Evolutionary conservation across 2,888 invertebrate genomes (phyloP).

Genomic region (Drosophila borborema): DNA sequence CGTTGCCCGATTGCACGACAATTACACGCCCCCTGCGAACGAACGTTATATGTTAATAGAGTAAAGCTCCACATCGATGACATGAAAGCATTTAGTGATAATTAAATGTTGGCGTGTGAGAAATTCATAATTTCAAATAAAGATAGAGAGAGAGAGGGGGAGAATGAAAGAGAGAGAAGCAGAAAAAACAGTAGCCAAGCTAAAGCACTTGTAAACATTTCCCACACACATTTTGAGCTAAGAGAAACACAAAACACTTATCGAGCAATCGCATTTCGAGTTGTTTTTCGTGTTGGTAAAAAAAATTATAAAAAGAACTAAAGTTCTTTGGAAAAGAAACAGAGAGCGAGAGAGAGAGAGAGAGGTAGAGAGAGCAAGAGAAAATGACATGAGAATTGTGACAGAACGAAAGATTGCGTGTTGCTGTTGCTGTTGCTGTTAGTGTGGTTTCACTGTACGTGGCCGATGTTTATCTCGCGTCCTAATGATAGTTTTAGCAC

Average conservation of each 20-base stretch:
- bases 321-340: constrained; percentile 45
- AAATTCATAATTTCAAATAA: constrained; percentile 62
- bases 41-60: constrained; percentile 57
- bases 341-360: neutral
- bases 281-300: constrained; percentile 21
- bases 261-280: constrained; percentile 56
- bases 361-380: neutral
- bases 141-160: constrained; percentile 11
- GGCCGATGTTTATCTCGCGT: constrained; percentile 47
- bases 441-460: constrained; percentile 37
- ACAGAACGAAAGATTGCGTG: constrained; percentile 64
- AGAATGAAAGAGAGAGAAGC: constrained; percentile 10
- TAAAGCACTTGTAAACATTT: constrained; percentile 39
- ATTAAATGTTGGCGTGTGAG: constrained; percentile 71
- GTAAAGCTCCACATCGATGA: constrained; percentile 60
- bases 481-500: constrained; percentile 50
- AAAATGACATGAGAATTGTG: constrained; percentile 60
- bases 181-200: constrained; percentile 44
- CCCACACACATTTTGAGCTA: constrained; percentile 25
- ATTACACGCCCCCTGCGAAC: constrained; percentile 46
- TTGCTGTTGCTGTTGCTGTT: constrained; percentile 10
- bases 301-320: constrained; percentile 8
- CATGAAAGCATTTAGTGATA: constrained; percentile 66
- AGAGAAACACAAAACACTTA: constrained; percentile 24
- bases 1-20: constrained; percentile 60